These are phyloP conservation scores for Drosophila micromelanica DNA, from an alignment of 1,140 invertebrate species.

Conservation along the genomic window DNA sequence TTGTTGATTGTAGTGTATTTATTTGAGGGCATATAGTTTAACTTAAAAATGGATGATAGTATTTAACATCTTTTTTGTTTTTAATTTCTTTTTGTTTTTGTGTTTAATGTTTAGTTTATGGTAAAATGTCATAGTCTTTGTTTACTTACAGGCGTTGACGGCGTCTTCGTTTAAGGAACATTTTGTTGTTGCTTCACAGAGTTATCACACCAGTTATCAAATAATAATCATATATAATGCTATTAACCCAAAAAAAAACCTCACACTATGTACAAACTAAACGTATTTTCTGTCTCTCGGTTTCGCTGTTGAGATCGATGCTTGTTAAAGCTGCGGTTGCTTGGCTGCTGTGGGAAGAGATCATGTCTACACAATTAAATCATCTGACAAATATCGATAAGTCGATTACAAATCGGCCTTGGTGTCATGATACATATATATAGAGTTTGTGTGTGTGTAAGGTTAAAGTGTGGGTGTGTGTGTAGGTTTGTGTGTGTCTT, in stretches of 20 bases:
- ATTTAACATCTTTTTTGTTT: conserved; percentile 21
- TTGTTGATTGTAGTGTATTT: conserved; percentile 19
- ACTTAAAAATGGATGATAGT: conserved; percentile 38
- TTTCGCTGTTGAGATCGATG: conserved; percentile 50
- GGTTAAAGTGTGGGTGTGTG: background rate
- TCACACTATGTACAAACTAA: conserved; percentile 68
- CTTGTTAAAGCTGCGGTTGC: conserved; percentile 36
- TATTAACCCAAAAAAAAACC: conserved; percentile 6
- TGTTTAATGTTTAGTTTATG: conserved; percentile 25
- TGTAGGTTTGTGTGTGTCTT: background rate
- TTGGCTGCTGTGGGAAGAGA: conserved; percentile 73
- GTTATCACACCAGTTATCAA: conserved; percentile 57
- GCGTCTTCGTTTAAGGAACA: conserved; percentile 75
- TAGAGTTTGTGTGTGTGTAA: conserved; percentile 2
- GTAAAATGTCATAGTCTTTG: conserved; percentile 52
- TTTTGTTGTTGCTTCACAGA: conserved; percentile 61
- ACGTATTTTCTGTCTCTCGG: conserved; percentile 56
- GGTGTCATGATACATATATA: conserved; percentile 14
- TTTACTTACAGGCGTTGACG: conserved; percentile 70
- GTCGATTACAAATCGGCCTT: conserved; percentile 22
- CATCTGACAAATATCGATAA: conserved; percentile 37
- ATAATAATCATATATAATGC: conserved; percentile 34
- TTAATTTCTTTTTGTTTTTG: conserved; percentile 30
- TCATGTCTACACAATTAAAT: conserved; percentile 77
- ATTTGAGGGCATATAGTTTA: conserved; percentile 43